Evolutionary conservation across 1,140 invertebrate species (phyloP).

Genomic region (Drosophila busckii): DNA sequence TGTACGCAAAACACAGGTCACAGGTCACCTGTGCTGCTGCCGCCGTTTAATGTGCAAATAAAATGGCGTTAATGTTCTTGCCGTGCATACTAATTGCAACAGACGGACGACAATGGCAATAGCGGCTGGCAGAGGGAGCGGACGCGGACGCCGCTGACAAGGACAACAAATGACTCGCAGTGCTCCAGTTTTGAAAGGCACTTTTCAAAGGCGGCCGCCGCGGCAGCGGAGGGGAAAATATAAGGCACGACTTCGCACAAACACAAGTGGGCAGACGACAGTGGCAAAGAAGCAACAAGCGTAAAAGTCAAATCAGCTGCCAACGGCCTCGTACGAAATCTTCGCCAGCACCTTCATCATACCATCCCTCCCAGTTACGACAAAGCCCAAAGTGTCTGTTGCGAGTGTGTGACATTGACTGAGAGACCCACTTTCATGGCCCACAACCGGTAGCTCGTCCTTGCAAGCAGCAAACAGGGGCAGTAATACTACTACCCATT

Average conservation of each 20-base stretch:
- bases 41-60: constrained; percentile 66
- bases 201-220: constrained; percentile 22
- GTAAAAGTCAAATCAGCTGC: constrained; percentile 63
- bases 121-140: too few relatives aligned
- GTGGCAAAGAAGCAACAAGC: constrained; percentile 44
- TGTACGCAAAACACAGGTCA: too few relatives aligned
- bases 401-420: constrained; percentile 69
- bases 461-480: too few relatives aligned
- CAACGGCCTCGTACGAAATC: constrained; percentile 21
- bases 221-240: background rate
- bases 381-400: too few relatives aligned
- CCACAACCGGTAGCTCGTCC: constrained; percentile 45
- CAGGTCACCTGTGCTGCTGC: constrained; percentile 38
- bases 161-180: constrained; percentile 26
- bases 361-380: too few relatives aligned
- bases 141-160: too few relatives aligned
- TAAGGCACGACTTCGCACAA: background rate
- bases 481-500: too few relatives aligned
- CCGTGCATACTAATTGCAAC: constrained; percentile 67
- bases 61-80: constrained; percentile 58
- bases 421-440: constrained; percentile 65
- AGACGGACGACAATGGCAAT: constrained; percentile 24
- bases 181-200: constrained; percentile 28
- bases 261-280: background rate
- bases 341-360: background rate